Evolutionary conservation across 2,113 vertebrate genomes (phyloP), one percentile per base, ranked within the genome.

Genomic region (Apodemus speciosus): DNA sequence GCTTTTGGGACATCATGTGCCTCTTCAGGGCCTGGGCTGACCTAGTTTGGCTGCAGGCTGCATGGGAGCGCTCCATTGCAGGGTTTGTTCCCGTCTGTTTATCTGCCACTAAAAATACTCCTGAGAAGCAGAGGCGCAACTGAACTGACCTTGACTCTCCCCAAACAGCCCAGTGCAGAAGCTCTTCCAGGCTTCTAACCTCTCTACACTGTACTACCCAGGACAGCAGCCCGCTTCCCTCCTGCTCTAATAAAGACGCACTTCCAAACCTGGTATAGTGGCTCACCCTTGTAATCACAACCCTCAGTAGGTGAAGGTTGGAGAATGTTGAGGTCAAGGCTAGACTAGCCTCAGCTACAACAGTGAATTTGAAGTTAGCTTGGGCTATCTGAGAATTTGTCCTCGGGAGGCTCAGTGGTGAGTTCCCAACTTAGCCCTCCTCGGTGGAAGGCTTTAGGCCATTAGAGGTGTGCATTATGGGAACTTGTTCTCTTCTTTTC

Each of bases 51-150:
- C n/a, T 91, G 89, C 5, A 88, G 51, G 71, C 76, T 10, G 40
- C 58, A 79, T 49, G 92, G 72, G 66, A 27, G 4, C 35, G 79
- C 62, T 89, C 94, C 80, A 30, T 94, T 92, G 85, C 64, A 91
- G 3, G 5, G 40, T 80, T 86, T 79, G 95, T 95, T 97, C 88
- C 60, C 92, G 2, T 64, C 91, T n/a, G 27, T 96, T 95, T 91
- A 94, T 95, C 93, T 96, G 86, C 88, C 18, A 30, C 77, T 69
- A 95, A 96, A 97, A 97, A 94, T 69, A 71, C 73, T 71, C 51
- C 38, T 66, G 72, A 9, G 40, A 43, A 89, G 53, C 91, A 73
- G 90, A 85, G 21, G 76, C 16, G 20, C 35, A 89, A 87, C 56
- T 80, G 96, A 91, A 87, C 56, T 80, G 96, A 90, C 73, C 71